Percentiles rank a stretch among this genome's conserved stretches.
These are phyloP conservation scores for Cylloceria caligata DNA, from an alignment of 2,888 invertebrate genomes.

Conservation along the genomic window DNA sequence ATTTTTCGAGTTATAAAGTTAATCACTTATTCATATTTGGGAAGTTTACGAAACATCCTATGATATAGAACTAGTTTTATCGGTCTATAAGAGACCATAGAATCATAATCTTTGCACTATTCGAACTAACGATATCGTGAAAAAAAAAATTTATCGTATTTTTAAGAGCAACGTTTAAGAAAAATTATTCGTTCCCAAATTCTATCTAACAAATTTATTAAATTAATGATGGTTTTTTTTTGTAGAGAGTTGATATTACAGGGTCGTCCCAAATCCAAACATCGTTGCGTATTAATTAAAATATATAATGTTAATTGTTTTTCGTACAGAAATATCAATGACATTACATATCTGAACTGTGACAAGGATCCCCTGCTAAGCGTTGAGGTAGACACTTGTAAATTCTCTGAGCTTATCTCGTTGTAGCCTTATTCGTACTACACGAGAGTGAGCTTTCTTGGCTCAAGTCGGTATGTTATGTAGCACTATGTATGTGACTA, in stretches of 20 bases:
- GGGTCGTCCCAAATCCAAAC: neutral
- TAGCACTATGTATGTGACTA: slow-evolving; percentile 38
- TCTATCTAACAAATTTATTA: no score
- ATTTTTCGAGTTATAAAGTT: no score
- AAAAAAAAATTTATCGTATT: no score
- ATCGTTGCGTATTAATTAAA: neutral
- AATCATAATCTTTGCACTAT: no score
- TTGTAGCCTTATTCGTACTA: slow-evolving; percentile 58
- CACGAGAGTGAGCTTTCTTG: slow-evolving; percentile 62
- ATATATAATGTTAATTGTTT: neutral
- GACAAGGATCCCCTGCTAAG: neutral
- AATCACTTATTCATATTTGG: no score
- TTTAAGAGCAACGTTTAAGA: neutral
- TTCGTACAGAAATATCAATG: neutral
- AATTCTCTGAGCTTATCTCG: slow-evolving; percentile 61
- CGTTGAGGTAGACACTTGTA: slow-evolving; percentile 52
- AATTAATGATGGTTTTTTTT: no score
- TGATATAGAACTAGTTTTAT: no score
- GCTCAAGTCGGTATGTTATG: slow-evolving; percentile 43
- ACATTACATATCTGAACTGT: neutral
- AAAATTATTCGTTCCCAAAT: neutral
- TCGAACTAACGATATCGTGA: no score
- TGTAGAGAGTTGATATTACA: neutral
- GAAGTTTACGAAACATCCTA: no score
- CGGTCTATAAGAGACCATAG: no score